Percentiles rank a stretch among this genome's conserved stretches.
Conservation (phyloP, 2,888 invertebrate genomes). For the Bedellia somnulentella region DNA sequence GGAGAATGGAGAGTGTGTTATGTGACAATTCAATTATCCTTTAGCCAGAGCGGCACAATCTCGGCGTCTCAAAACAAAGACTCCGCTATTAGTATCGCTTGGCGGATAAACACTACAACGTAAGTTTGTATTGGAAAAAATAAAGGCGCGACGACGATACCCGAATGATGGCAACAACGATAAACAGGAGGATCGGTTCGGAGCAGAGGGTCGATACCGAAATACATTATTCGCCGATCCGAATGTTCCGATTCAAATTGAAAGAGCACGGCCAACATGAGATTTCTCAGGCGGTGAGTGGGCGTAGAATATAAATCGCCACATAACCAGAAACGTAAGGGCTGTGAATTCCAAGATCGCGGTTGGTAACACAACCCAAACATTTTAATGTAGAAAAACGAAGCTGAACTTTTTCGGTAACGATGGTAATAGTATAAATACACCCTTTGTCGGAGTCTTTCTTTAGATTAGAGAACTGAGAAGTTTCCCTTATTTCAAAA, state of each 20-base stretch:
- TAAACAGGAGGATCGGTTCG: conserved; percentile 58
- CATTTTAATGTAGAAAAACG: not conserved
- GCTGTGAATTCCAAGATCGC: conserved; percentile 50
- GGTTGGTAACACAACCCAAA: conserved; percentile 21
- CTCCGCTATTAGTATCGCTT: conserved; percentile 45
- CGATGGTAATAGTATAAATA: too few relatives aligned
- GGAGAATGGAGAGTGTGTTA: conserved; percentile 21
- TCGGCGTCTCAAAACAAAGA: conserved; percentile 48
- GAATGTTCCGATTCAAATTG: conserved; percentile 62
- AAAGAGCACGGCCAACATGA: conserved; percentile 62
- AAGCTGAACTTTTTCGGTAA: not conserved
- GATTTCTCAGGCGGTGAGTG: conserved; percentile 60
- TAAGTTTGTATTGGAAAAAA: conserved; percentile 51
- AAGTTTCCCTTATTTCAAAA: too few relatives aligned
- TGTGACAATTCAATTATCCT: conserved; percentile 46
- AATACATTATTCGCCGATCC: conserved; percentile 61
- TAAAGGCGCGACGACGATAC: conserved; percentile 51
- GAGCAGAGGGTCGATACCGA: conserved; percentile 56
- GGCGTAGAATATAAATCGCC: conserved; percentile 61
- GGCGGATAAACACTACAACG: conserved; percentile 48
- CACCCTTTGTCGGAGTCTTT: too few relatives aligned
- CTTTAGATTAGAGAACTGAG: too few relatives aligned
- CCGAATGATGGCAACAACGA: conserved; percentile 58
- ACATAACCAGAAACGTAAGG: conserved; percentile 57
- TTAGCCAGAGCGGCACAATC: conserved; percentile 36